Evolutionary conservation across 2,888 invertebrate genomes (phyloP).

Genomic region (Drosophila buzzatii): DNA sequence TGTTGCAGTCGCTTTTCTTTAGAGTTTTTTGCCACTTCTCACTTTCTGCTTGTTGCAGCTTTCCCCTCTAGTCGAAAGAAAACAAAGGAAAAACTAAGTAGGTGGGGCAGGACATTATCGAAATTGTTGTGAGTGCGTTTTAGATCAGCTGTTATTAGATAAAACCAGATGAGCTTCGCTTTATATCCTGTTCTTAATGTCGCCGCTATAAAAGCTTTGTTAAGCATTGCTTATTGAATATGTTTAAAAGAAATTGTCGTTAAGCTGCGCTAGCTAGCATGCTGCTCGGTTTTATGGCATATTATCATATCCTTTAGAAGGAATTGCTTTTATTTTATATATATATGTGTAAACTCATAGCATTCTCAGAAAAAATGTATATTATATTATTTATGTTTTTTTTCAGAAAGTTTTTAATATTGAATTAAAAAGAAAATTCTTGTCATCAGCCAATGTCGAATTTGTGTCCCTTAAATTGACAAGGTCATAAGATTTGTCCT

Average conservation of each 20-base stretch:
- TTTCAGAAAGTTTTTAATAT: neutral
- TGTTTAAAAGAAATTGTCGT: neutral
- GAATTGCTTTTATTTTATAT: neutral
- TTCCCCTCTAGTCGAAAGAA: neutral
- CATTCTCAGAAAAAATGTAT: too few relatives aligned
- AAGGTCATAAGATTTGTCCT: too few relatives aligned
- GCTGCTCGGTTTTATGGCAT: neutral
- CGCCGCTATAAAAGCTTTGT: conserved; percentile 1
- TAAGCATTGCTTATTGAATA: neutral
- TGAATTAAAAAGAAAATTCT: neutral
- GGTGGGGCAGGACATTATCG: conserved; percentile 32
- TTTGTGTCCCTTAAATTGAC: too few relatives aligned
- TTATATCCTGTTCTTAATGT: conserved; percentile 17
- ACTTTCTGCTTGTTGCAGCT: conserved; percentile 12
- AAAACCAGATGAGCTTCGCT: conserved; percentile 27
- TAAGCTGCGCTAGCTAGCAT: neutral
- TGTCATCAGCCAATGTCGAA: too few relatives aligned
- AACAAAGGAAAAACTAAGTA: neutral
- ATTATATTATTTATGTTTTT: neutral
- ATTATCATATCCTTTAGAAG: neutral
- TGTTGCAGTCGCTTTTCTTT: conserved; percentile 17
- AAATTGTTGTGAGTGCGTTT: conserved; percentile 36
- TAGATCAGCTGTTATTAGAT: conserved; percentile 38
- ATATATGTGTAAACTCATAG: too few relatives aligned
- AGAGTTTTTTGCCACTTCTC: conserved; percentile 8